Evolutionary conservation across 2,797 vertebrate species (phyloP).

Genomic region (Telmatherina bonti): DNA sequence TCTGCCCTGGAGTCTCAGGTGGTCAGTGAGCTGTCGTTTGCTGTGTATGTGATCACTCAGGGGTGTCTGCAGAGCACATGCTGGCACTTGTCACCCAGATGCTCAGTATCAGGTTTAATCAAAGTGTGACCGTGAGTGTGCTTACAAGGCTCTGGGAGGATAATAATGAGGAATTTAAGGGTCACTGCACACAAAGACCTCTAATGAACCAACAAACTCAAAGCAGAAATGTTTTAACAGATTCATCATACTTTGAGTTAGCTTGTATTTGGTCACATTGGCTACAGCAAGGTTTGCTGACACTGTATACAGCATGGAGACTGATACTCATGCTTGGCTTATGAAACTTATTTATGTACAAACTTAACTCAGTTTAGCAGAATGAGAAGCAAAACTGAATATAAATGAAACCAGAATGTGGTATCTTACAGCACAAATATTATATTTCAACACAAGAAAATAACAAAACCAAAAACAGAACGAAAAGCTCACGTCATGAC

Average conservation of each 20-base stretch:
- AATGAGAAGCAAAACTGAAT: no score
- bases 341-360: neutral
- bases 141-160: slow-evolving; percentile 5
- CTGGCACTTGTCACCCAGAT: slow-evolving; percentile 44
- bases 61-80: slow-evolving; percentile 38
- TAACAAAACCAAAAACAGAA: no score
- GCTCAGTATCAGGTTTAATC: slow-evolving; percentile 50
- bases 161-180: neutral
- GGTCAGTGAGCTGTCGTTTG: slow-evolving; percentile 34
- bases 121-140: slow-evolving; percentile 9
- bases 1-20: slow-evolving; percentile 54
- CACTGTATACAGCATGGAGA: slow-evolving; percentile 16
- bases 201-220: neutral
- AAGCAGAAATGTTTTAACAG: neutral
- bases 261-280: neutral
- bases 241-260: neutral
- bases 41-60: slow-evolving; percentile 43
- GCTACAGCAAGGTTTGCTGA: neutral
- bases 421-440: no score
- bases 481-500: no score
- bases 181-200: neutral
- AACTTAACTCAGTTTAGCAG: neutral
- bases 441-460: no score
- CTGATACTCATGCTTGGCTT: neutral
- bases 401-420: no score